These are phyloP conservation scores for Latheticus oryzae DNA, from an alignment of 2,888 invertebrate species.

Conservation along the genomic window DNA sequence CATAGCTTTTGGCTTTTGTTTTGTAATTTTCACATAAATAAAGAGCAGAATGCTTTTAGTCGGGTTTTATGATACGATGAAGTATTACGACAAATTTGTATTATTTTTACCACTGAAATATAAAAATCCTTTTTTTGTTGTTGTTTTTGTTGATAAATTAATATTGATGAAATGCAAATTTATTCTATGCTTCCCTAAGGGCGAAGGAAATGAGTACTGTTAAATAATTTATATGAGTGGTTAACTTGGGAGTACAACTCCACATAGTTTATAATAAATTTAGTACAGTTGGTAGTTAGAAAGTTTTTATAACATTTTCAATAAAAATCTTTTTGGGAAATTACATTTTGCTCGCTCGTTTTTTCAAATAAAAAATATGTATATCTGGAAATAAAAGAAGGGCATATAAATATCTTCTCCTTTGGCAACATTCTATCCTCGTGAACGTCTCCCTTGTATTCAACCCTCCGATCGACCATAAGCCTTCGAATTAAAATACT, in stretches of 20 bases:
- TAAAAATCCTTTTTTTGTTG: conserved; percentile 22
- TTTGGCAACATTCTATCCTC: background rate
- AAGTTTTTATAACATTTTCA: no score
- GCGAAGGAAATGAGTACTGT: conserved; percentile 22
- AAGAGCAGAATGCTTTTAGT: conserved; percentile 10
- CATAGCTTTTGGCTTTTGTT: conserved; percentile 19
- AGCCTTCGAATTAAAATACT: conserved; percentile 11
- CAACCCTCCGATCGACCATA: background rate
- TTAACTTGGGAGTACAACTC: conserved; percentile 13
- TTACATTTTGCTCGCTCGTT: conserved; percentile 3
- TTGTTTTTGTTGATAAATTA: conserved; percentile 23
- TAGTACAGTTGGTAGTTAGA: no score
- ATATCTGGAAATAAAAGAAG: background rate
- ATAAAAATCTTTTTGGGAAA: no score
- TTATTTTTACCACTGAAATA: conserved; percentile 16
- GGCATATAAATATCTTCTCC: background rate
- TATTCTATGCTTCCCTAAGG: conserved; percentile 24
- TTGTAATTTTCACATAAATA: conserved; percentile 23
- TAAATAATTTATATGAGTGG: conserved; percentile 23
- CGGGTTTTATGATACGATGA: conserved; percentile 13
- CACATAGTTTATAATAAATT: background rate
- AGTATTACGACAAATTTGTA: conserved; percentile 16
- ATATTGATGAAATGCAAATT: conserved; percentile 32
- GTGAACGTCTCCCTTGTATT: background rate
- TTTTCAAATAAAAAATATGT: conserved; percentile 4